These are phyloP conservation scores for Emydocephalus ijimae DNA, from an alignment of 2,113 vertebrate genomes.

Conservation along the genomic window DNA sequence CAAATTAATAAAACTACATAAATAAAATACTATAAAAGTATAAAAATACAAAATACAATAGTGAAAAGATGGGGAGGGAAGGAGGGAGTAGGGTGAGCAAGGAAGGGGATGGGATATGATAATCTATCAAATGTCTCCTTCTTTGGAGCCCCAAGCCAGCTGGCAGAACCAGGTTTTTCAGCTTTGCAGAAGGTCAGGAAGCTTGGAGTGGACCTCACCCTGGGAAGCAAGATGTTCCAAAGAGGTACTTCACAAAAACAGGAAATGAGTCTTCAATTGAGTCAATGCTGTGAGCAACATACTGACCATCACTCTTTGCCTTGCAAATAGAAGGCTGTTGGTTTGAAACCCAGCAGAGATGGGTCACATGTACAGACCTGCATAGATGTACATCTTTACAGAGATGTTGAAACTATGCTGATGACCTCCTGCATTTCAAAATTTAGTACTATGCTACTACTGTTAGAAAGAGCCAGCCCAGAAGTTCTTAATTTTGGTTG, in stretches of 20 bases:
- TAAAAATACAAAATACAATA: background rate
- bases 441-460: background rate
- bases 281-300: background rate
- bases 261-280: background rate
- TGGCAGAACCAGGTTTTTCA: too few relatives aligned
- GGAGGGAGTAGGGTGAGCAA: too few relatives aligned
- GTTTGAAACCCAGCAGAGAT: background rate
- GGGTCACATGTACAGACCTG: background rate
- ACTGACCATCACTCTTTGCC: background rate
- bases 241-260: background rate
- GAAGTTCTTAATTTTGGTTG: slow-evolving; percentile 21
- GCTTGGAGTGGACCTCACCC: too few relatives aligned
- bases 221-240: too few relatives aligned
- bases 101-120: too few relatives aligned
- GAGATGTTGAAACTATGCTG: background rate
- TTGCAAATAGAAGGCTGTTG: background rate
- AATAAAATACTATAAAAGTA: background rate
- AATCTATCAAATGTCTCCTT: too few relatives aligned
- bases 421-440: background rate
- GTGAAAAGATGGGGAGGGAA: background rate
- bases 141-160: too few relatives aligned
- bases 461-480: background rate
- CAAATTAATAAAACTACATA: background rate
- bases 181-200: too few relatives aligned
- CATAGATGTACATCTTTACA: background rate